Evolutionary conservation across 2,113 vertebrate species (phyloP).

Genomic region (Oxyura jamaicensis): DNA sequence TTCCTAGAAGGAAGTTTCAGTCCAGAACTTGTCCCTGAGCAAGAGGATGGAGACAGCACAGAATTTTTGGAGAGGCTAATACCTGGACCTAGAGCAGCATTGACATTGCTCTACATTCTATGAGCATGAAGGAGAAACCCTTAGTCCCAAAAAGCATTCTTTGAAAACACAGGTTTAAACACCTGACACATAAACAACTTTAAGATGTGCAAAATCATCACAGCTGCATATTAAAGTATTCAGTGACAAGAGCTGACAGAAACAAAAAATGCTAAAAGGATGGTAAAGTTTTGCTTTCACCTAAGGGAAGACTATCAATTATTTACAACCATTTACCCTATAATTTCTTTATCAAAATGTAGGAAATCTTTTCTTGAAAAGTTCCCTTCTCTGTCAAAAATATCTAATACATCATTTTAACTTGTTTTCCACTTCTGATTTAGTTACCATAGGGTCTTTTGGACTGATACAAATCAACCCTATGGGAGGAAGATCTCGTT

Average conservation of each 20-base stretch:
- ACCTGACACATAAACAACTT: not conserved
- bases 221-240: not conserved
- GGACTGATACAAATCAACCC: not conserved
- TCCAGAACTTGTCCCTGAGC: not conserved
- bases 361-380: not conserved
- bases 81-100: rapidly evolving
- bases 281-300: not conserved
- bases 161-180: not conserved
- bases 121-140: not conserved
- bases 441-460: not conserved
- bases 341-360: not conserved
- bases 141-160: not conserved
- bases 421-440: not conserved
- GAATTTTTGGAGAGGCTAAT: not conserved
- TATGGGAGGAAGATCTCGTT: not conserved
- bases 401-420: not conserved
- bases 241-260: not conserved
- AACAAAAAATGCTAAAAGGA: not conserved
- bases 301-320: not conserved
- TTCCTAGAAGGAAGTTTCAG: not conserved
- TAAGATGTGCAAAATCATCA: not conserved
- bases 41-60: not conserved
- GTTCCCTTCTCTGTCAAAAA: not conserved
- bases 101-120: not conserved
- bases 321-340: not conserved